These are phyloP conservation scores for Cataglyphis hispanica DNA, from an alignment of 1,140 invertebrate species.

Conservation along the genomic window DNA sequence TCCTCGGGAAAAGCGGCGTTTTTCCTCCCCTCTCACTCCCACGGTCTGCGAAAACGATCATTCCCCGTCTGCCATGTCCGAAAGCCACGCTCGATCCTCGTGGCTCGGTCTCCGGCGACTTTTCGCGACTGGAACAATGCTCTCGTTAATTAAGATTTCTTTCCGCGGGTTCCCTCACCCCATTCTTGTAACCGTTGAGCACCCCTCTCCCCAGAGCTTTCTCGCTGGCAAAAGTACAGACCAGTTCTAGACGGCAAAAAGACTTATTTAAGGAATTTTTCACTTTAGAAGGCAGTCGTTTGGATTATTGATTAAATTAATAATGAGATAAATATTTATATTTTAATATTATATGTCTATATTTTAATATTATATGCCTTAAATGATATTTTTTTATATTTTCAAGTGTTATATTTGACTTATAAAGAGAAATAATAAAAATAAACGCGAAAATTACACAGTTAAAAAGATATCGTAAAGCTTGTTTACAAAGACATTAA, in stretches of 20 bases:
- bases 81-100: slow-evolving; percentile 66
- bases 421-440: background rate
- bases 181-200: background rate
- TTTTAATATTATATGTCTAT: background rate
- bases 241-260: background rate
- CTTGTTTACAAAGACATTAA: no score
- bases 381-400: background rate
- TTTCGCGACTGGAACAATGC: slow-evolving; percentile 83
- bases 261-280: slow-evolving; percentile 22
- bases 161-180: slow-evolving; percentile 71
- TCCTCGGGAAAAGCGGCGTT: slow-evolving; percentile 77
- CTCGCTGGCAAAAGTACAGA: background rate
- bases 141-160: slow-evolving; percentile 85
- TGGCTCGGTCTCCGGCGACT: slow-evolving; percentile 77
- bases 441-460: background rate
- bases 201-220: background rate
- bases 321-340: background rate
- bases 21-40: slow-evolving; percentile 69
- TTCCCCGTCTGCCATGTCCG: slow-evolving; percentile 5
- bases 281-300: background rate
- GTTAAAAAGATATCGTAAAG: background rate
- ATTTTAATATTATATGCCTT: background rate
- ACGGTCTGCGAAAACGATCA: slow-evolving; percentile 63
- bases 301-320: slow-evolving; percentile 15
- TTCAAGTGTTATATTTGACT: background rate